Evolutionary conservation across 2,888 invertebrate genomes (phyloP), one percentile per base, ranked within the genome.

Genomic region (Oligia latruncula): DNA sequence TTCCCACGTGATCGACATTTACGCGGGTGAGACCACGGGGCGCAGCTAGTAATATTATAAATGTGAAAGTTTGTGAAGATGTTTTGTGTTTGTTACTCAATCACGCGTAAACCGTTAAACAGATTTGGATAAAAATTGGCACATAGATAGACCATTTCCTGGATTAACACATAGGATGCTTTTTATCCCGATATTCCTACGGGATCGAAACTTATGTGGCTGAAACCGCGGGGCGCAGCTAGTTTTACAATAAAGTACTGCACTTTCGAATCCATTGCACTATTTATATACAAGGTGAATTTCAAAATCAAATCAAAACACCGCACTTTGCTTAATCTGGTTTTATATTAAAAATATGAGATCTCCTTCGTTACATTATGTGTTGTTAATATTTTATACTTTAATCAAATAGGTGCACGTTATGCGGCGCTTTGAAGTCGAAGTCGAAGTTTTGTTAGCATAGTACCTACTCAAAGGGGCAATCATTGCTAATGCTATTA

Each of bases 401-500:
- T n/a, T n/a, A 46, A 46, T 58, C 4, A 74, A 65, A 55, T 20
- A 46, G 4, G 9, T 77, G 17, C 13, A 55, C 17, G 43, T 35
- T 17, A n/a, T 66, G 11, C 17, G 2, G 0, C 15, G 49, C 55
- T 55, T 58, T 58, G 2, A 20, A 49, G n/a, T 55, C 20, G 13
- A 64, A 55, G 35, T 46, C 2, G 20, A 40, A 40, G 58, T 29
- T 78, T 58, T 58, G 13, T 52, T 70, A 4, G n/a, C 46, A n/a
- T 13, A 58, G 40, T 49, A 2, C 29, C 29, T 29, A 29, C 46
- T 79, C 40, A 46, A 68, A 78, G 67, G 8, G 13, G 58, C 58
- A 49, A 29, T 23, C 5, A 79, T 52, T 52, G 40, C 23, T 60
- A 67, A 78, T 78, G 46, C 77, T 35, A n/a, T 49, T 55, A 23